Percentiles rank a stretch among this genome's conserved stretches.
phyloP scores from a whole-genome alignment of 2,113 vertebrate species.

The Thamnaconus septentrionalis region DNA sequence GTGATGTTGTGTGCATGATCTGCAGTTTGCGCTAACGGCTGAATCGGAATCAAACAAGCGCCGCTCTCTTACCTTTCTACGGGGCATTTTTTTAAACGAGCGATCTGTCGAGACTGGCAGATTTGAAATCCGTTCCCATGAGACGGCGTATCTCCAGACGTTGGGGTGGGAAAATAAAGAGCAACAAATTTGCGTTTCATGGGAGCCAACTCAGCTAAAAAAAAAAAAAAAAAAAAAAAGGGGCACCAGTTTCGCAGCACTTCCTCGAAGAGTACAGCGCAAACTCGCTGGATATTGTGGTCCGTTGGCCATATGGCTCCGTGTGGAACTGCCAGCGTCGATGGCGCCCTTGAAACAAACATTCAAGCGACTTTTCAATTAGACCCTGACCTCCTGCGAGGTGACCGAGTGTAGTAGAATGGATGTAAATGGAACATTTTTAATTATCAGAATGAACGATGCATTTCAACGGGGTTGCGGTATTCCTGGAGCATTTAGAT shows the following conservation, averaged over 20 bases:
- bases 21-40: constrained; percentile 17
- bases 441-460: too few relatives aligned
- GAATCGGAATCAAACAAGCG: constrained; percentile 3
- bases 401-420: too few relatives aligned
- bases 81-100: constrained; percentile 52
- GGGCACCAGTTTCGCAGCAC: constrained; percentile 51
- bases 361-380: too few relatives aligned
- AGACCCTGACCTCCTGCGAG: too few relatives aligned
- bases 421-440: too few relatives aligned
- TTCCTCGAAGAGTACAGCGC: constrained; percentile 48
- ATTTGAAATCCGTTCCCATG: background rate
- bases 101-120: background rate
- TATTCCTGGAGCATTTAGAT: too few relatives aligned
- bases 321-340: constrained; percentile 15
- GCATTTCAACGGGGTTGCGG: too few relatives aligned
- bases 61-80: constrained; percentile 64
- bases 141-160: background rate
- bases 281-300: constrained; percentile 17
- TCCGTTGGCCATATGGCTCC: constrained; percentile 48
- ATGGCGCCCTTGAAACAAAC: too few relatives aligned
- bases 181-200: background rate
- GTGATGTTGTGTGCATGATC: constrained; percentile 43
- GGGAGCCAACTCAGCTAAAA: constrained; percentile 47
- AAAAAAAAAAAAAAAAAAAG: too few relatives aligned
- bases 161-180: background rate